phyloP scores from a whole-genome alignment of 1,140 invertebrate species.

The Parasteatoda tepidariorum region DNA sequence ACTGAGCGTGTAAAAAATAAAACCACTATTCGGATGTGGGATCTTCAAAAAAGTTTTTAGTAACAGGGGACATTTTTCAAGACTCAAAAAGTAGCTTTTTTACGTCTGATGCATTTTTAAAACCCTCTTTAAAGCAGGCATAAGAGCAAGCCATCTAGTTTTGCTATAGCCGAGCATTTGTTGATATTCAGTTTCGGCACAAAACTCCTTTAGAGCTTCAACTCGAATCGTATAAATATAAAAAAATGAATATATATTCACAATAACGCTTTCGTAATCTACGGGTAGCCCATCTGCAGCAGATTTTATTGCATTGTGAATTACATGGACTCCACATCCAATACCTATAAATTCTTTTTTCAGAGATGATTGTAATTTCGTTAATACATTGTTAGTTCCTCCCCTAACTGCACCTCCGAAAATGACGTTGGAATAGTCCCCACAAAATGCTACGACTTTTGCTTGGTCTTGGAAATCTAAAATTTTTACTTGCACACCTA shows the following conservation, averaged over 20 bases:
- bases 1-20: constrained; percentile 13
- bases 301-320: no score
- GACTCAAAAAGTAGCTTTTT: constrained; percentile 21
- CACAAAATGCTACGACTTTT: constrained; percentile 27
- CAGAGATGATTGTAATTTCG: no score
- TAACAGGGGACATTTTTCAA: constrained; percentile 6
- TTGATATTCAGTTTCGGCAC: constrained; percentile 8
- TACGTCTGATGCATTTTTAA: constrained; percentile 1
- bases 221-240: constrained; percentile 65
- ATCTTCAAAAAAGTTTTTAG: constrained; percentile 22
- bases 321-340: constrained; percentile 24
- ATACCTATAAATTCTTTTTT: constrained; percentile 18
- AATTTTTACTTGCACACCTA: constrained; percentile 4
- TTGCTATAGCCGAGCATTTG: not conserved
- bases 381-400: constrained; percentile 42
- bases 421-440: constrained; percentile 19
- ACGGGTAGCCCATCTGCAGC: constrained; percentile 64
- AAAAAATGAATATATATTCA: constrained; percentile 66
- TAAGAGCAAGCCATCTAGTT: no score
- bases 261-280: constrained; percentile 64
- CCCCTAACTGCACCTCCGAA: constrained; percentile 7
- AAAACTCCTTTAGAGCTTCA: constrained; percentile 63
- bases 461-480: no score
- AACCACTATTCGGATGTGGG: constrained; percentile 6
- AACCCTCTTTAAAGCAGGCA: no score